phyloP scores from a whole-genome alignment of 92 coral and sea anemone species.

The Isaurus tuberculatus region DNA sequence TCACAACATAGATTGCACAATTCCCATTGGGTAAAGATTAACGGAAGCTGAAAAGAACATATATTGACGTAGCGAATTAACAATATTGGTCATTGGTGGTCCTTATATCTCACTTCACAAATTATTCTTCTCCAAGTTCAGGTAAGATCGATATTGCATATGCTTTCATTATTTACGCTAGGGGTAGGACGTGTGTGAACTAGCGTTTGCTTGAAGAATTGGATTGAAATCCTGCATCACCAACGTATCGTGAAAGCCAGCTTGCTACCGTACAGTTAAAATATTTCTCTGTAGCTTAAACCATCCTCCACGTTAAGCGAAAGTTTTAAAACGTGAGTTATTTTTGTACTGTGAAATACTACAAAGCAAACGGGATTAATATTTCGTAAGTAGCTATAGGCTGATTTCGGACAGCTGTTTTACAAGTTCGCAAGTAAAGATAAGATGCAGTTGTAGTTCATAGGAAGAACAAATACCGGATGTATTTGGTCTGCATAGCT shows the following conservation, averaged over 20 bases:
- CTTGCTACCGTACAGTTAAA: not conserved
- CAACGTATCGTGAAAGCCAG: not conserved
- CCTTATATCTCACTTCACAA: conserved; percentile 18
- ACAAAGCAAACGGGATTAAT: not conserved
- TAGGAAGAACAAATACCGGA: conserved; percentile 29
- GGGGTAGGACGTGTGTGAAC: not conserved
- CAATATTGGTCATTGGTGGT: conserved; percentile 16
- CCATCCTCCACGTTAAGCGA: not conserved
- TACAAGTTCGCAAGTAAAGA: not conserved
- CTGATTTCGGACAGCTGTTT: not conserved
- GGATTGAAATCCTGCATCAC: conserved; percentile 1
- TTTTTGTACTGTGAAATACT: not conserved
- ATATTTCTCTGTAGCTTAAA: not conserved
- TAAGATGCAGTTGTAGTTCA: not conserved
- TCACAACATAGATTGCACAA: conserved; percentile 12
- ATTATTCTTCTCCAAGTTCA: conserved; percentile 17
- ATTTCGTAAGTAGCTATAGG: not conserved
- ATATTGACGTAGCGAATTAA: conserved; percentile 26
- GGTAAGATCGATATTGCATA: conserved; percentile 18
- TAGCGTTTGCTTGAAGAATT: not conserved
- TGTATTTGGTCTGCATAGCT: conserved; percentile 2
- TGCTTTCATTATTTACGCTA: not conserved
- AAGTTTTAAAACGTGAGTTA: not conserved
- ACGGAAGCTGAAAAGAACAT: conserved; percentile 40
- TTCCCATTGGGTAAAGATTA: conserved; percentile 6